Percentiles rank a stretch among this genome's conserved stretches.
Evolutionary conservation across 1,140 invertebrate species (phyloP).

Genomic region (Tyrophagus putrescentiae): DNA sequence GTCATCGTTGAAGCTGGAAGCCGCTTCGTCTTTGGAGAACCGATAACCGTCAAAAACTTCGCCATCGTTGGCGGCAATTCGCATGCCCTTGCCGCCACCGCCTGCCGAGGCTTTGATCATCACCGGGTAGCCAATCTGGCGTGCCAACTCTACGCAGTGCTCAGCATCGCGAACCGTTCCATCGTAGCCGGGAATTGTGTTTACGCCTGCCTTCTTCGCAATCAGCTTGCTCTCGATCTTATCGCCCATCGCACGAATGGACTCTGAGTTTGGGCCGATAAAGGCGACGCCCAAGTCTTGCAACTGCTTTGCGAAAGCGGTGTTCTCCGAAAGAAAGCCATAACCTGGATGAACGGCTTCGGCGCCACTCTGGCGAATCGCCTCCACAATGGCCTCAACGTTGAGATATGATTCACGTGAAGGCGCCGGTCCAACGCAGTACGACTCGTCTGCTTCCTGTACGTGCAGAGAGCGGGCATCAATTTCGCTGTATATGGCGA

Average conservation of each 20-base stretch:
- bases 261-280: slow-evolving; percentile 48
- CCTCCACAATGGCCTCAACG: slow-evolving; percentile 48
- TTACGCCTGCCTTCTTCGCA: slow-evolving; percentile 49
- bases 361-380: slow-evolving; percentile 42
- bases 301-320: slow-evolving; percentile 46
- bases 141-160: slow-evolving; percentile 45
- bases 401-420: slow-evolving; percentile 49
- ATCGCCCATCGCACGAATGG: slow-evolving; percentile 53
- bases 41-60: slow-evolving; percentile 45
- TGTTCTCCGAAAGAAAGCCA: slow-evolving; percentile 58
- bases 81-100: slow-evolving; percentile 58
- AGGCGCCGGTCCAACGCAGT: slow-evolving; percentile 50
- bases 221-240: slow-evolving; percentile 50
- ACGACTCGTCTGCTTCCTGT: slow-evolving; percentile 51
- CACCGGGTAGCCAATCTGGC: slow-evolving; percentile 52
- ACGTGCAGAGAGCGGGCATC: slow-evolving; percentile 50
- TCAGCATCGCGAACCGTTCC: slow-evolving; percentile 42
- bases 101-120: slow-evolving; percentile 61
- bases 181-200: slow-evolving; percentile 44
- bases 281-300: slow-evolving; percentile 42
- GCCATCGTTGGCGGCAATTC: slow-evolving; percentile 52
- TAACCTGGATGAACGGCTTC: slow-evolving; percentile 53
- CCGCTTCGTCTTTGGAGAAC: slow-evolving; percentile 46
- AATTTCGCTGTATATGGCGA: slow-evolving; percentile 53
- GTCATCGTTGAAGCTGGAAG: slow-evolving; percentile 53